phyloP scores from a whole-genome alignment of 1,140 invertebrate species.

The Eriocheir sinensis region DNA sequence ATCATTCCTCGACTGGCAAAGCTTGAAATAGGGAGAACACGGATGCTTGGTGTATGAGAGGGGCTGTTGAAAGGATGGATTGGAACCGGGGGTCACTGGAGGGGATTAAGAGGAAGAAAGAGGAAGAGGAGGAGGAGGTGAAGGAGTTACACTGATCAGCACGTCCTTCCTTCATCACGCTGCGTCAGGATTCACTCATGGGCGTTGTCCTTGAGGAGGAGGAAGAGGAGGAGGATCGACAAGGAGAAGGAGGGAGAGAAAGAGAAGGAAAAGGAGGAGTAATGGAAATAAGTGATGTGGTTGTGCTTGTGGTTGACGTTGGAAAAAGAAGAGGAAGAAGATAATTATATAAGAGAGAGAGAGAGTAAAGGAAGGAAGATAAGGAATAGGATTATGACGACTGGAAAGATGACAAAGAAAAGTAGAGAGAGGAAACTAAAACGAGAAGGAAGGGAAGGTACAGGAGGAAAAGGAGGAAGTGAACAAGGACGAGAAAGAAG shows the following conservation, averaged over 20 bases:
- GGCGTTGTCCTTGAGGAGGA: not conserved
- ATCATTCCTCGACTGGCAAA: too few species aligned
- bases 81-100: too few species aligned
- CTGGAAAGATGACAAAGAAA: not conserved
- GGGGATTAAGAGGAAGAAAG: not conserved
- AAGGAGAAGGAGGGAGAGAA: not conserved
- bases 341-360: not conserved
- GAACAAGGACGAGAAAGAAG: not conserved
- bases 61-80: too few species aligned
- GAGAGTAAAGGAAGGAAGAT: not conserved
- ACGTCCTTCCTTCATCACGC: too few species aligned
- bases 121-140: too few species aligned
- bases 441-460: not conserved
- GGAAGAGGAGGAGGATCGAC: not conserved
- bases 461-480: not conserved
- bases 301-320: not conserved
- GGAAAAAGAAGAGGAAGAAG: not conserved
- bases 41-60: not conserved
- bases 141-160: too few species aligned
- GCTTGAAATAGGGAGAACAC: not conserved
- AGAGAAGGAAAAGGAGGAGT: not conserved
- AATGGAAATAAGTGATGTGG: not conserved
- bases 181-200: too few species aligned
- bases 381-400: not conserved
- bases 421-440: not conserved